A percentile compares a stretch with the other conserved stretches of the same genome.
Evolutionary conservation across 2,888 invertebrate genomes (phyloP).

Genomic region (Orthosia gothica): DNA sequence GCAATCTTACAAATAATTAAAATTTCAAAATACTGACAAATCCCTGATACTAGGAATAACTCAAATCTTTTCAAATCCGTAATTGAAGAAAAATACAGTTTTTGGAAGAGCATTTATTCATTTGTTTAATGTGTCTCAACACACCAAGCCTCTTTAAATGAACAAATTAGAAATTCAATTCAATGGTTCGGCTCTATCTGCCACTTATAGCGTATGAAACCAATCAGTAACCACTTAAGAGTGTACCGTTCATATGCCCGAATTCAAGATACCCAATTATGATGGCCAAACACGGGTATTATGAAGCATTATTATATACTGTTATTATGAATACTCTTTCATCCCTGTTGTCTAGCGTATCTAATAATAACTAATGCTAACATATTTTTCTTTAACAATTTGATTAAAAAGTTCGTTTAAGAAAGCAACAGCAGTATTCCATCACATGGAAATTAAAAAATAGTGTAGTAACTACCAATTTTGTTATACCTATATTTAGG

Average conservation of each 20-base stretch:
- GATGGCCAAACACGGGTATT: conserved; percentile 28
- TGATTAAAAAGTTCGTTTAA: background rate
- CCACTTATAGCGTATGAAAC: conserved; percentile 44
- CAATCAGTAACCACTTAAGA: conserved; percentile 48
- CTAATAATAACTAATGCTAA: background rate
- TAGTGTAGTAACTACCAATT: background rate
- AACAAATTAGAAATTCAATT: conserved; percentile 36
- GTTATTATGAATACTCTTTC: background rate
- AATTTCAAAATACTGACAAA: background rate
- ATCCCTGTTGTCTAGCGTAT: background rate
- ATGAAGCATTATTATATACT: conserved; percentile 33
- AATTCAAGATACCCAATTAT: conserved; percentile 39
- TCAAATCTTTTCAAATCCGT: background rate
- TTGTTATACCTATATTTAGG: background rate
- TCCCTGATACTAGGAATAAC: background rate
- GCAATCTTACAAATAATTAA: background rate
- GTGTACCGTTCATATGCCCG: conserved; percentile 26
- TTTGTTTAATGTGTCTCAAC: conserved; percentile 4
- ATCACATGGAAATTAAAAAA: conserved; percentile 25
- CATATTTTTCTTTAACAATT: background rate
- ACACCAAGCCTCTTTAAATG: conserved; percentile 7
- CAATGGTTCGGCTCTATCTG: conserved; percentile 30
- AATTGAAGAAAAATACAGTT: background rate
- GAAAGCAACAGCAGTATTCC: conserved; percentile 18
- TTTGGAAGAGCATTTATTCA: background rate